phyloP scores from a whole-genome alignment of 1,140 invertebrate species.

The Melitaea cinxia region DNA sequence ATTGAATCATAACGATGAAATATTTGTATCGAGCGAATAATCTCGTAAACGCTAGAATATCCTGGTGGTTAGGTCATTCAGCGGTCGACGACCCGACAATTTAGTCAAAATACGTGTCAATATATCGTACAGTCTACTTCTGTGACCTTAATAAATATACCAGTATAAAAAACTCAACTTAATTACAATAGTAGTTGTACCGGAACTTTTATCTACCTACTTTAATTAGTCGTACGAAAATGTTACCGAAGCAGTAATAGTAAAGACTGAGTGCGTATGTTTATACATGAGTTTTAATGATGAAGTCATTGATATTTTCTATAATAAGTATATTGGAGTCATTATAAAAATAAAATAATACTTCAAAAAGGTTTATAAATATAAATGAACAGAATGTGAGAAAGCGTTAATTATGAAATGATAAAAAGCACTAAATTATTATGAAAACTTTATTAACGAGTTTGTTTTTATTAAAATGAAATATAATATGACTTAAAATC shows the following conservation, averaged over 20 bases:
- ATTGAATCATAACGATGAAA: constrained; percentile 54
- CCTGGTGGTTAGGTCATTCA: constrained; percentile 54
- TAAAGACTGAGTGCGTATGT: too few relatives aligned
- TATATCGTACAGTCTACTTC: constrained; percentile 18
- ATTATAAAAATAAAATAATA: too few relatives aligned
- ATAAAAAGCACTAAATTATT: too few relatives aligned
- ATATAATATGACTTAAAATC: too few relatives aligned
- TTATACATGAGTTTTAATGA: too few relatives aligned
- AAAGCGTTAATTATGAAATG: too few relatives aligned
- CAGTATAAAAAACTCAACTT: neutral
- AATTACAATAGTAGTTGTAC: constrained; percentile 4
- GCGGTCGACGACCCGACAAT: constrained; percentile 50
- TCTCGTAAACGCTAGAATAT: constrained; percentile 50
- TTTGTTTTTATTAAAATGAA: too few relatives aligned
- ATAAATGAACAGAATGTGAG: too few relatives aligned
- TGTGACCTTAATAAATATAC: constrained; percentile 23
- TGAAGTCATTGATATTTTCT: too few relatives aligned
- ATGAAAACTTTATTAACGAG: too few relatives aligned
- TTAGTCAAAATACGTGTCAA: constrained; percentile 45
- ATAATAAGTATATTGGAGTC: too few relatives aligned
- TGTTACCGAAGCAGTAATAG: neutral
- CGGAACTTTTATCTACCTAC: constrained; percentile 7
- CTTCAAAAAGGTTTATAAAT: too few relatives aligned
- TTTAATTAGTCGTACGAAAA: neutral
- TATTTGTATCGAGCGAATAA: constrained; percentile 58